These are phyloP conservation scores for Lepilemur septentrionalis DNA, from an alignment of 2,797 vertebrate species.

Conservation along the genomic window DNA sequence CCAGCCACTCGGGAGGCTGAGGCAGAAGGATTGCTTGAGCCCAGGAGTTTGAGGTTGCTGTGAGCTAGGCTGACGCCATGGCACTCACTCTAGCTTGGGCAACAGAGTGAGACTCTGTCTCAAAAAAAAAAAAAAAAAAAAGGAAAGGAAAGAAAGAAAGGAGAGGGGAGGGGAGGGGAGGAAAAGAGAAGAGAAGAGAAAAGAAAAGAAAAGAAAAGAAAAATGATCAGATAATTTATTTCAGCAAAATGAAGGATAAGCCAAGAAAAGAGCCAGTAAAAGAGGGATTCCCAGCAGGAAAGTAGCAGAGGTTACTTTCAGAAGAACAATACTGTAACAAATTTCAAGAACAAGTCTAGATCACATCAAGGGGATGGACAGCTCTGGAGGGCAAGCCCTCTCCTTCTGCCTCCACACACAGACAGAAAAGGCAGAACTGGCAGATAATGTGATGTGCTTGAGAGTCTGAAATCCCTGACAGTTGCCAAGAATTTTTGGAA, in stretches of 20 bases:
- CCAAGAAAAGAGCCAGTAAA: background rate
- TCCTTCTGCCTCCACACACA: background rate
- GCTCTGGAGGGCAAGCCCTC: background rate
- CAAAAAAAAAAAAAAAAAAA: no score
- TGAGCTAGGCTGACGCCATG: no score
- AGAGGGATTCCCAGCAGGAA: background rate
- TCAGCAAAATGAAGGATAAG: constrained; percentile 4
- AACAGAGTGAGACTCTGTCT: no score
- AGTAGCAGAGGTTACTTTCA: background rate
- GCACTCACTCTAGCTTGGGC: no score
- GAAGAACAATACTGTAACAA: background rate
- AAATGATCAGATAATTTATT: background rate
- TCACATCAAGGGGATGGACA: background rate
- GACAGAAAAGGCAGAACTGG: background rate
- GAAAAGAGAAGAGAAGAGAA: no score
- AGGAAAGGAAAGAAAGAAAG: no score
- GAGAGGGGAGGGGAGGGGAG: no score
- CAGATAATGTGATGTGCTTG: background rate
- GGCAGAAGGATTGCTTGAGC: no score
- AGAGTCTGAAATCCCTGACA: background rate
- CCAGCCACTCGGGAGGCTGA: no score
- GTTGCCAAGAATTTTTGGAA: background rate
- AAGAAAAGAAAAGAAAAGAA: background rate
- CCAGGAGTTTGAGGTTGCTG: no score
- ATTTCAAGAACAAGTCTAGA: background rate